Conservation (phyloP, 1,140 invertebrate species). For the Physella acuta region DNA sequence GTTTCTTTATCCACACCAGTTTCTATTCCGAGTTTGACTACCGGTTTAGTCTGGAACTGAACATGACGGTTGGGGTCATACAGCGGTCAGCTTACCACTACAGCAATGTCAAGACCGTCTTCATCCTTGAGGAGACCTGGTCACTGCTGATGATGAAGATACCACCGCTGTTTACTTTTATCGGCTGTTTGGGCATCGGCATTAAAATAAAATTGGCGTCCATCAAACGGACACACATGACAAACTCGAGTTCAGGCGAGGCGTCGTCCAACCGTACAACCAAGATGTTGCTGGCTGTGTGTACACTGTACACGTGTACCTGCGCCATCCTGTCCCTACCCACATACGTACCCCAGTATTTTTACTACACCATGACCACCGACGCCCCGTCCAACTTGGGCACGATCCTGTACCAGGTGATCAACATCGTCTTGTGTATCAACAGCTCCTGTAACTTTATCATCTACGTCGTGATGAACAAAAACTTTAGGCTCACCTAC, state of each 20-base stretch:
- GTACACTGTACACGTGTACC: neutral
- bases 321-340: neutral
- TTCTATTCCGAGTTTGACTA: slow-evolving; percentile 15
- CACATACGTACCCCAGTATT: neutral
- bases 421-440: no score
- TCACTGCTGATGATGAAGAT: neutral
- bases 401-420: slow-evolving; percentile 4
- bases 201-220: slow-evolving; percentile 5
- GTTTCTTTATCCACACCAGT: neutral
- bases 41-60: neutral
- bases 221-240: neutral
- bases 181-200: slow-evolving; percentile 1
- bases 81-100: neutral
- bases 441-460: no score
- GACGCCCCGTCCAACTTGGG: neutral
- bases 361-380: neutral
- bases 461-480: slow-evolving; percentile 16
- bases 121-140: neutral
- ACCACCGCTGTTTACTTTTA: neutral
- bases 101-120: neutral
- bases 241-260: no score
- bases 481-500: no score
- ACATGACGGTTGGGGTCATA: neutral
- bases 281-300: slow-evolving; percentile 8
- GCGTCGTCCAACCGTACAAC: no score